Evolutionary conservation across 2,113 vertebrate genomes (phyloP).

Genomic region (Delphinus delphis): DNA sequence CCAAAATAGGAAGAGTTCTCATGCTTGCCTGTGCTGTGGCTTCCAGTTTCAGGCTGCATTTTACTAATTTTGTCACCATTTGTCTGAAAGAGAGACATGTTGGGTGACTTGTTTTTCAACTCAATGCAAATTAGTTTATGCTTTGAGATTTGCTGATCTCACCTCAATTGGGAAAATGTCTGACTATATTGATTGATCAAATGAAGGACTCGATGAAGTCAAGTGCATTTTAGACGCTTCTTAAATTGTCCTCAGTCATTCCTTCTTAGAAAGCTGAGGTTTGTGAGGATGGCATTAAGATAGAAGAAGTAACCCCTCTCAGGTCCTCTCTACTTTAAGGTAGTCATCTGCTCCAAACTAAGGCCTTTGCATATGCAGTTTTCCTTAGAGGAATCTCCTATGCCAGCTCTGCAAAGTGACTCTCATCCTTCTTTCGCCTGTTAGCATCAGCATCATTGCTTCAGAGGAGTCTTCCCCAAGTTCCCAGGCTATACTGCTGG

Average conservation of each 20-base stretch:
- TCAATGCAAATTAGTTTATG: conserved; percentile 57
- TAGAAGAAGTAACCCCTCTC: neutral
- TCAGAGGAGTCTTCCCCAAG: neutral
- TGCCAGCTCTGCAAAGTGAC: neutral
- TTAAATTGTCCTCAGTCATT: conserved; percentile 43
- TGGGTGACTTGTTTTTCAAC: conserved; percentile 56
- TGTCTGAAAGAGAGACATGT: neutral
- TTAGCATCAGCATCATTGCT: neutral
- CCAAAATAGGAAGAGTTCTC: neutral
- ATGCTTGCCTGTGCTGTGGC: neutral
- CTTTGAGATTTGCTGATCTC: conserved; percentile 68
- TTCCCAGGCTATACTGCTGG: neutral
- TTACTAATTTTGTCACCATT: neutral
- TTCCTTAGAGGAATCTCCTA: neutral
- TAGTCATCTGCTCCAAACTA: neutral
- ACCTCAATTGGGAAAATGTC: conserved; percentile 67
- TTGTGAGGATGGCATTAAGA: neutral
- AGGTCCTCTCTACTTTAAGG: neutral
- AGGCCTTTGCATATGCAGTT: neutral
- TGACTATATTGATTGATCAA: conserved; percentile 52
- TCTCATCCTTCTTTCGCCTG: neutral
- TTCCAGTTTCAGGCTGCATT: neutral
- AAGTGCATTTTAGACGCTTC: conserved; percentile 51
- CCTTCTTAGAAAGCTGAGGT: conserved; percentile 6
- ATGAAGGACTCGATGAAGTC: conserved; percentile 44